phyloP scores from a whole-genome alignment of 2,888 invertebrate species.

The Byasa hedistus region DNA sequence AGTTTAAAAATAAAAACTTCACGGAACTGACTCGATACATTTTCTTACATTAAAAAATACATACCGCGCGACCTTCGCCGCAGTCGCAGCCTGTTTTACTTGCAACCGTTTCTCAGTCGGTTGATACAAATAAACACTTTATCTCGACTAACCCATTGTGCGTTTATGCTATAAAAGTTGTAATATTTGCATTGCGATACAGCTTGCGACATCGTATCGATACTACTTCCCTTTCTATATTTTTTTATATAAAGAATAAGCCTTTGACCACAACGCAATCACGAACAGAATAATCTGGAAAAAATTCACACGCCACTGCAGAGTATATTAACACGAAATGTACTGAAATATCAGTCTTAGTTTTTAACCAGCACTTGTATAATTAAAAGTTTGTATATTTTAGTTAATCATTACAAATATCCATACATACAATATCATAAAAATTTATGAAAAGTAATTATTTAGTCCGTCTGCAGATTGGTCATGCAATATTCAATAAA shows the following conservation, averaged over 20 bases:
- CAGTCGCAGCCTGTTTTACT: neutral
- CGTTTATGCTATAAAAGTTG: neutral
- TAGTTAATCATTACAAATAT: no score
- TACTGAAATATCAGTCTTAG: no score
- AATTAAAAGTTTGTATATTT: no score
- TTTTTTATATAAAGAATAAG: constrained; percentile 2
- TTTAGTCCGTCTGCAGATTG: no score
- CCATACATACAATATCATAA: no score
- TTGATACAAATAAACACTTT: neutral
- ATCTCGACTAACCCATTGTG: neutral
- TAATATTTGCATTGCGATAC: constrained; percentile 14
- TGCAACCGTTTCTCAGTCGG: neutral
- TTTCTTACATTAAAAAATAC: constrained; percentile 23
- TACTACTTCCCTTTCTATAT: constrained; percentile 12
- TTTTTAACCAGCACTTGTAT: no score
- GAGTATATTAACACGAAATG: no score
- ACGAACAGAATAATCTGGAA: no score
- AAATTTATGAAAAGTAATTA: no score
- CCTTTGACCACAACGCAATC: constrained; percentile 9
- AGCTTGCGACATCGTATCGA: constrained; percentile 10
- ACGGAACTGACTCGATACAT: constrained; percentile 18
- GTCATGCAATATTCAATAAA: no score
- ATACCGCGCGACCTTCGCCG: constrained; percentile 15
- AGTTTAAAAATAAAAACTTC: constrained; percentile 7
- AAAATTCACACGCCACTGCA: no score